Conservation (phyloP, 2,888 invertebrate species). For the Agrilus biguttatus region DNA sequence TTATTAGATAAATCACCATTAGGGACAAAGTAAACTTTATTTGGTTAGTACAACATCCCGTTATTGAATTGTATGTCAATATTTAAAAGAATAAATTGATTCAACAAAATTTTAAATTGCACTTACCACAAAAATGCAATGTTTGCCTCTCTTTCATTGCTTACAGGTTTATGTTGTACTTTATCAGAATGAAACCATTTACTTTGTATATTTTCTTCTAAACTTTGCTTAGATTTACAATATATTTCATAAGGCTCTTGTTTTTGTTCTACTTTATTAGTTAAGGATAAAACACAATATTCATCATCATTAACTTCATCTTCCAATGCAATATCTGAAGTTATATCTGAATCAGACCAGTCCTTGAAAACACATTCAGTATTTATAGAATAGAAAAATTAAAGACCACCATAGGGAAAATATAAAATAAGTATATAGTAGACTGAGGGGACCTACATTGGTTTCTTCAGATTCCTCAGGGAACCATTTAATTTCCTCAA, state of each 20-base stretch:
- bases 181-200: constrained; percentile 21
- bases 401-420: too few species aligned
- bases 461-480: too few species aligned
- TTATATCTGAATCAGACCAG: background rate
- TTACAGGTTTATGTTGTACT: constrained; percentile 17
- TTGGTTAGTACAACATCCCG: too few species aligned
- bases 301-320: background rate
- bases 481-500: too few species aligned
- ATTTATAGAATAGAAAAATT: too few species aligned
- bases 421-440: too few species aligned
- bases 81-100: too few species aligned
- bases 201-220: constrained; percentile 20
- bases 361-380: background rate
- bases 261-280: too few species aligned
- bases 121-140: constrained; percentile 24
- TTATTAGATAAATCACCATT: background rate
- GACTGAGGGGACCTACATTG: too few species aligned
- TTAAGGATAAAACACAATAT: background rate
- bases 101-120: too few species aligned
- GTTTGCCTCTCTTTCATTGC: constrained; percentile 21
- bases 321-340: constrained; percentile 2
- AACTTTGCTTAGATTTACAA: constrained; percentile 10
- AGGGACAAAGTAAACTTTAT: background rate
- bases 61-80: too few species aligned
- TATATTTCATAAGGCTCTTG: background rate